A percentile compares a stretch with the other conserved stretches of the same genome.
Conservation (phyloP, 1,140 invertebrate genomes). For the Oreohelix idahoensis region DNA sequence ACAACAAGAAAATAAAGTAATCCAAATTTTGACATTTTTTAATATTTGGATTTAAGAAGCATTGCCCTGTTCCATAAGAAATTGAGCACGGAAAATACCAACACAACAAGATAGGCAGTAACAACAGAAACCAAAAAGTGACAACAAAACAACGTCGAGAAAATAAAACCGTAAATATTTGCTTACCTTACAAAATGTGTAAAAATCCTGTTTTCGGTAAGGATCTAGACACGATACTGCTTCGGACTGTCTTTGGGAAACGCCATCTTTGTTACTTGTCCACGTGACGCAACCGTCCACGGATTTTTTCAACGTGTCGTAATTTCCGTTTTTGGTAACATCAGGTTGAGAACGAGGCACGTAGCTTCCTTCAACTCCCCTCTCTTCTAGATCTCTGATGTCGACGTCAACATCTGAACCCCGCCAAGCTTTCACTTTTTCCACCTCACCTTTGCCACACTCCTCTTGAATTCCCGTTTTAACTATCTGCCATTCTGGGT, state of each 20-base stretch:
- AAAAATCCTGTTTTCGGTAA: slow-evolving; percentile 51
- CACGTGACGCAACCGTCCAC: not conserved
- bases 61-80: too few relatives aligned
- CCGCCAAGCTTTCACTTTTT: slow-evolving; percentile 41
- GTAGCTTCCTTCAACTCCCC: slow-evolving; percentile 12
- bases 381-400: slow-evolving; percentile 7
- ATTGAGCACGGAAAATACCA: too few relatives aligned
- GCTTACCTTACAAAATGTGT: slow-evolving; percentile 52
- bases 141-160: not conserved
- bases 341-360: slow-evolving; percentile 27
- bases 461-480: slow-evolving; percentile 50
- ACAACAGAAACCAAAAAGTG: not conserved
- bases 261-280: not conserved
- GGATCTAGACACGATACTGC: slow-evolving; percentile 34
- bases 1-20: too few relatives aligned
- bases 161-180: too few relatives aligned
- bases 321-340: slow-evolving; percentile 29
- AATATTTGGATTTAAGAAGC: too few relatives aligned
- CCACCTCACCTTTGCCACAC: slow-evolving; percentile 43
- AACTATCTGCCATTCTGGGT: slow-evolving; percentile 41
- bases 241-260: not conserved
- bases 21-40: too few relatives aligned
- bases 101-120: slow-evolving; percentile 2
- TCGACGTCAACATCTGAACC: slow-evolving; percentile 37
- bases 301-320: slow-evolving; percentile 40